Conservation (phyloP, 1,140 invertebrate species). For the Solenopsis invicta region DNA sequence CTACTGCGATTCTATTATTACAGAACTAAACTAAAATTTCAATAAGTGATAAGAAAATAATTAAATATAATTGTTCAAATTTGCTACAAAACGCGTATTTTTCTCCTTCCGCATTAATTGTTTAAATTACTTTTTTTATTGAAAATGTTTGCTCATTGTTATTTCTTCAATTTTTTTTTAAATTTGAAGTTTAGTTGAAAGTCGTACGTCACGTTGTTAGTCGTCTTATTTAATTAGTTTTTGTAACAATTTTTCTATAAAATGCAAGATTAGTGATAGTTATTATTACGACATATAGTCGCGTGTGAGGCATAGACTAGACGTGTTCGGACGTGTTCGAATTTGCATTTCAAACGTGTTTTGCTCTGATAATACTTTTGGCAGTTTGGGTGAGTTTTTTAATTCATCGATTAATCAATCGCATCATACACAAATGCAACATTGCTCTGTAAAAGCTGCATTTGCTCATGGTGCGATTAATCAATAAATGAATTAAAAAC, state of each 20-base stretch:
- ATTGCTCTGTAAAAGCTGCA: too few relatives aligned
- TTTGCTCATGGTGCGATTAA: too few relatives aligned
- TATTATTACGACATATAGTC: neutral
- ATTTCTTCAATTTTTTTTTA: neutral
- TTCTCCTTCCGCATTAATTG: neutral
- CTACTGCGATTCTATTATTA: neutral
- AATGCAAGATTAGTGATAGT: neutral
- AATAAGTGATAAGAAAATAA: neutral
- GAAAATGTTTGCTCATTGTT: neutral
- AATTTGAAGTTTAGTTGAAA: conserved; percentile 16
- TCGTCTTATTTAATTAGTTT: conserved; percentile 1
- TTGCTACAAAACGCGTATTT: neutral
- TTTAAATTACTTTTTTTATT: conserved; percentile 4
- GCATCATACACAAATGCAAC: too few relatives aligned
- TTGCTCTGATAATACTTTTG: too few relatives aligned
- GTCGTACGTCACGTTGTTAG: neutral
- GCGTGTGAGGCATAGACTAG: too few relatives aligned
- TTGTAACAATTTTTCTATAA: neutral
- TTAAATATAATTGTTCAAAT: neutral
- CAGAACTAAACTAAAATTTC: neutral
- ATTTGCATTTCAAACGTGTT: too few relatives aligned
- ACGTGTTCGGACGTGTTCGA: too few relatives aligned
- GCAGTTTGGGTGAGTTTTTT: too few relatives aligned
- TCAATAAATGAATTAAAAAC: too few relatives aligned
- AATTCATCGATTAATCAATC: too few relatives aligned